Evolutionary conservation across 2,888 invertebrate species (phyloP), one percentile per base, ranked within the genome.

Genomic region (Gari tellinella): DNA sequence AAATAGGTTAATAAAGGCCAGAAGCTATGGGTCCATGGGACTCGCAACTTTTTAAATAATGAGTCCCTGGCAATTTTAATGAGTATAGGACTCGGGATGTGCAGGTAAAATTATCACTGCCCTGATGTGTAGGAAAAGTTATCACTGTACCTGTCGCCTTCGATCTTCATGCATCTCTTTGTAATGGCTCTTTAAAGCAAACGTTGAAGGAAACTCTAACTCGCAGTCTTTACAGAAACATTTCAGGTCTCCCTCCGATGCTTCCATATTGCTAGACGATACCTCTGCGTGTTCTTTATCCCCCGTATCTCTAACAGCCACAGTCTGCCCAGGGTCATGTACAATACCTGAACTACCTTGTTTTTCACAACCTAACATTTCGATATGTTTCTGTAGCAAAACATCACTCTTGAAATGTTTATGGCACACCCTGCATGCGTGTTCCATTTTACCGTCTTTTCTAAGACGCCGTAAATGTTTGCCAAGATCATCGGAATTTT

Each of bases 401-500:
- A 49, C 58, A 8, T 62, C 43, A 43, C 52, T 53, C 49, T 62
- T 75, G 45, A 75, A 75, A 61, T 75, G 75, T 37, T 75, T 75
- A 43, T 75, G 75, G 48, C 75, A 75, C 3, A 61, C 52, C 7
- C 45, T 43, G 15, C 75, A 75, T 7, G 75, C 75, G 49, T 51
- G 51, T 7, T 52, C 40, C 31, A 58, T 69, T 41, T 75, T 75
- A 14, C 69, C 66, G 53, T 75, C 75, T 19, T 48, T 31, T 53
- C 51, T 65, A 14, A 75, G 52, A 10, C 75, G 45, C 2, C 75
- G 61, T n/a, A 69, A 75, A 48, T 75, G 75, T 37, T 75, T 75
- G 12, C 75, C 75, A 5, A 65, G 56, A 45, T 75, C 75, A 17
- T 75, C 75, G 10, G 69, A 65, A 21, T 75, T 75, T 41, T 75